A percentile compares a stretch with the other conserved stretches of the same genome.
These are phyloP conservation scores for Eptesicus fuscus DNA, from an alignment of 2,113 vertebrate species.

Conservation along the genomic window DNA sequence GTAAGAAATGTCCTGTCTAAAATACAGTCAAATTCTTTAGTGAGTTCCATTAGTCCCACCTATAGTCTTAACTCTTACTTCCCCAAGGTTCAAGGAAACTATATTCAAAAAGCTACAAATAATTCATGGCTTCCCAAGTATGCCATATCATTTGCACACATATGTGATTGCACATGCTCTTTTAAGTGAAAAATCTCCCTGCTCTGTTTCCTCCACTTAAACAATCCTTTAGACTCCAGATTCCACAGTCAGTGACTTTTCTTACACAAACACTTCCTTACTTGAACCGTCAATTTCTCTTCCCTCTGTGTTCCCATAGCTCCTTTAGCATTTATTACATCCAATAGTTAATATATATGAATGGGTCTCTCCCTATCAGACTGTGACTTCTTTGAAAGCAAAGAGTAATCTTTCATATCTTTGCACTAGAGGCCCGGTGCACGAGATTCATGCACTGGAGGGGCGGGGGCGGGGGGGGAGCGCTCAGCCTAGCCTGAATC, in stretches of 20 bases:
- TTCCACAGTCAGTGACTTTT: neutral
- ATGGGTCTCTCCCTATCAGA: neutral
- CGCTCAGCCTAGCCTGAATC: no score
- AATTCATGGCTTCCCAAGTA: neutral
- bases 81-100: neutral
- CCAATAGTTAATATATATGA: neutral
- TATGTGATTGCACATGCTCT: neutral
- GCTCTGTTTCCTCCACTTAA: neutral
- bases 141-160: neutral
- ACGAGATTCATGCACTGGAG: no score
- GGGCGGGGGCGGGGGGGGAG: fast-evolving
- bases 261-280: neutral
- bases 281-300: neutral
- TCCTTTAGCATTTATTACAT: neutral
- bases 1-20: neutral
- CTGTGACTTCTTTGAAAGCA: neutral
- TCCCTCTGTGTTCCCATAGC: neutral
- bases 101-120: neutral
- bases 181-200: neutral
- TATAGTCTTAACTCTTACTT: neutral
- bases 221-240: neutral
- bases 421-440: neutral
- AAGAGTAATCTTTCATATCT: neutral
- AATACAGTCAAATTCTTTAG: neutral
- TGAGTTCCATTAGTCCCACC: neutral